Evolutionary conservation across 2,888 invertebrate species (phyloP), one percentile per base, ranked within the genome.

Genomic region (Erebia epiphron): DNA sequence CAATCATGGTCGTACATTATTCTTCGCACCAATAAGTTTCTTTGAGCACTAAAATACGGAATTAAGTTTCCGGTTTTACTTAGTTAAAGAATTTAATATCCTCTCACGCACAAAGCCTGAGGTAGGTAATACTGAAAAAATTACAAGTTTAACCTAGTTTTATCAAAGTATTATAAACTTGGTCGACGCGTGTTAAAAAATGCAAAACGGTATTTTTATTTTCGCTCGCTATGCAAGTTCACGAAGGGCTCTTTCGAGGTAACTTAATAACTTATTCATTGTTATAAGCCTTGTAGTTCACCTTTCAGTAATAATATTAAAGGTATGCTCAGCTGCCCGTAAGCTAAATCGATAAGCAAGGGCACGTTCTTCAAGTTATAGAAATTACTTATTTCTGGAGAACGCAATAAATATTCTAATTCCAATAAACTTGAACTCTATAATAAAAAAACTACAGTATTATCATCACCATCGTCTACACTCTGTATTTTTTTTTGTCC

Each of bases 331-430:
- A 46, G 18, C 18, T 43, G 61, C 49, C 50, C 56, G 58, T 61
- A 52, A 68, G 60, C 67, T 57, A 61, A 72, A 70, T 74, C 74
- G 62, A 70, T 72, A 73, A 73, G 64, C 61, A 68, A 64, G 61
- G 67, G 64, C 67, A 63, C 74, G 73, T 75, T 73, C 68, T 69
- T 74, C 73, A 74, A 63, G 54, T 49, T 21, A 58, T 43, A 67
- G 35, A 35, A 7, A 56, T 58, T 46, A 26, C 35, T 52, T 58
- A 9, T 9, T 46, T 35, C 64, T 35, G 52, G 52, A 64, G 41
- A 16, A 26, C 26, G 49, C 62, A 52, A 60, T 41, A 50, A 50
- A 50, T 4, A 14, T 50, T 14, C 4, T n/a, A 50, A n/a, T 50
- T n/a, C 50, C 50, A 50, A 50, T 50, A 58, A 35, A 64, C 60